Conservation (phyloP, 2,113 vertebrate species). For the Tretioscincus oriximinensis region DNA sequence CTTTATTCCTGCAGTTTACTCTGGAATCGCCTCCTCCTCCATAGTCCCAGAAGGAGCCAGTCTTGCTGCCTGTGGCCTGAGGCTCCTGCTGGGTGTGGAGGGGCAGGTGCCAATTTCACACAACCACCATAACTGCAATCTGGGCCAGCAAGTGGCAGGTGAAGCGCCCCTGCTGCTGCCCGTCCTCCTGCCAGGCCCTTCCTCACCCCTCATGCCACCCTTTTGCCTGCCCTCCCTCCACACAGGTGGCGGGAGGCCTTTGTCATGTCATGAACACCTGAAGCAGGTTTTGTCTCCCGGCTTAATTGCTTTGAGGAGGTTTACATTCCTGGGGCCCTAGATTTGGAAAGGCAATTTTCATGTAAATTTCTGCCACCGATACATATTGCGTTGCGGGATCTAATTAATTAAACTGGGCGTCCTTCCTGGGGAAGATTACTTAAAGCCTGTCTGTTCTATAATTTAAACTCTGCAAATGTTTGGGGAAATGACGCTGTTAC, state of each 20-base stretch:
- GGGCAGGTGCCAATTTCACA: too few relatives aligned
- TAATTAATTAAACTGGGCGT: slow-evolving; percentile 62
- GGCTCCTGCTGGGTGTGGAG: too few relatives aligned
- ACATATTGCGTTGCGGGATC: slow-evolving; percentile 37
- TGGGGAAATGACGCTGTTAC: slow-evolving; percentile 32
- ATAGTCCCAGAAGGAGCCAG: too few relatives aligned
- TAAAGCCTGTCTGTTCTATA: slow-evolving; percentile 58
- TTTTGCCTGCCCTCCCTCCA: background rate
- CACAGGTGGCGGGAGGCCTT: slow-evolving; percentile 22
- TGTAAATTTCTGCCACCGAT: slow-evolving; percentile 49
- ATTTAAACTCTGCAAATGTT: slow-evolving; percentile 57
- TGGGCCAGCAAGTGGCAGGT: too few relatives aligned
- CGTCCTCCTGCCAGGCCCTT: too few relatives aligned
- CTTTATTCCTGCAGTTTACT: too few relatives aligned
- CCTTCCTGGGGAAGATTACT: slow-evolving; percentile 52
- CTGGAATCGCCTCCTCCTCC: too few relatives aligned
- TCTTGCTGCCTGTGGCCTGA: too few relatives aligned
- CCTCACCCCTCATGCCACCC: too few relatives aligned
- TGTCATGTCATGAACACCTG: slow-evolving; percentile 39
- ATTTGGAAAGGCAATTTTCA: slow-evolving; percentile 40
- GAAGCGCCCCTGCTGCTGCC: too few relatives aligned
- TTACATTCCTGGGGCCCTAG: slow-evolving; percentile 5
- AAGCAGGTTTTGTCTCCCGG: slow-evolving; percentile 36
- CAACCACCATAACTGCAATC: too few relatives aligned
- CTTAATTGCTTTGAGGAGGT: slow-evolving; percentile 41